phyloP scores from a whole-genome alignment of 2,797 vertebrate species.

The Sebastes itinus region DNA sequence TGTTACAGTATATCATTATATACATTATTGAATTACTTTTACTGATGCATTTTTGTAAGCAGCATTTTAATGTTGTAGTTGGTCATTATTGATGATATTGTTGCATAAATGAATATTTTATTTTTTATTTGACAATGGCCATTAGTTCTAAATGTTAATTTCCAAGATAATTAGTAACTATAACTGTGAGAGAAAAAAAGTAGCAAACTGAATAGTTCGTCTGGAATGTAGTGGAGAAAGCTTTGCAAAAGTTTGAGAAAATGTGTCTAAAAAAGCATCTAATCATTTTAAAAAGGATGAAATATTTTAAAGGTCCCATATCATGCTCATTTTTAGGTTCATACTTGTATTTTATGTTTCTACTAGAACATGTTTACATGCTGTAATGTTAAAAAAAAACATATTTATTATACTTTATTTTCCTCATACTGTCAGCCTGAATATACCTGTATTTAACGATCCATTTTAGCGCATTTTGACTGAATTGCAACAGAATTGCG shows the following conservation, averaged over 20 bases:
- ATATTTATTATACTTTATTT: no score
- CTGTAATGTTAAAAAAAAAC: no score
- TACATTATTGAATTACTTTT: background rate
- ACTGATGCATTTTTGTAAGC: background rate
- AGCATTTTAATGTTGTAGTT: background rate
- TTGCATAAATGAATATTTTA: background rate
- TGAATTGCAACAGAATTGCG: no score
- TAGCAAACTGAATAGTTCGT: background rate
- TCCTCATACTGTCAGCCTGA: no score
- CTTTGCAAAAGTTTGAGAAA: background rate
- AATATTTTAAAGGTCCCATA: no score
- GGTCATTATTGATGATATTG: background rate
- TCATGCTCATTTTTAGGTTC: no score
- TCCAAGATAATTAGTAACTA: background rate
- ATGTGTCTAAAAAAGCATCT: background rate
- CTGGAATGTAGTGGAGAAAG: background rate
- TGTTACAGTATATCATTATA: background rate
- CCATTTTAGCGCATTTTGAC: no score
- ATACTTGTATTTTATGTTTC: no score
- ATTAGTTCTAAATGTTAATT: background rate
- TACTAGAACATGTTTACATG: no score
- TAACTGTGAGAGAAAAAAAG: background rate
- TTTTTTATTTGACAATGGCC: background rate
- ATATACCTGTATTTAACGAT: no score
- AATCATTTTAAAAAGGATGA: no score